phyloP scores from a whole-genome alignment of 2,888 invertebrate genomes.

The Amitus sp. region DNA sequence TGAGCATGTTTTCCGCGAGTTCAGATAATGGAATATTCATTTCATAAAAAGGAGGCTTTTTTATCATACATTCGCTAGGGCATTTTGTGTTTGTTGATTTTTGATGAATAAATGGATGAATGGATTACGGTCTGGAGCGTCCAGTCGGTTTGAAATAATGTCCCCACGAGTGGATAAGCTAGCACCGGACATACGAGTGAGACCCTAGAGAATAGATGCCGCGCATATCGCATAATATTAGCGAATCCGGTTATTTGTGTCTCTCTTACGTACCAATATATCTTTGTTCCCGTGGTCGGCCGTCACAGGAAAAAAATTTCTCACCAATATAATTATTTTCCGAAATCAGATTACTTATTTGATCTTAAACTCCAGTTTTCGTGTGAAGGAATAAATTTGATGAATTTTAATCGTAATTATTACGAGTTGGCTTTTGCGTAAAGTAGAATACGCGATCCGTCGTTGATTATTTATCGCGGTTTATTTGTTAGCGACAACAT shows the following conservation, averaged over 20 bases:
- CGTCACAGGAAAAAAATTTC: neutral
- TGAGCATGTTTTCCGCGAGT: too few relatives aligned
- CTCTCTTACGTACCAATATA: slow-evolving; percentile 20
- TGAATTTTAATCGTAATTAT: too few relatives aligned
- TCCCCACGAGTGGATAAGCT: slow-evolving; percentile 26
- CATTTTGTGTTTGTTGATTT: slow-evolving; percentile 3
- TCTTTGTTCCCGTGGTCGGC: slow-evolving; percentile 14
- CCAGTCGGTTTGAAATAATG: slow-evolving; percentile 35
- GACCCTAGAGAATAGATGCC: slow-evolving; percentile 26
- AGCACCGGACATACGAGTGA: slow-evolving; percentile 20
- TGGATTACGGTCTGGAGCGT: slow-evolving; percentile 9
- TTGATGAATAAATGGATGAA: slow-evolving; percentile 14
- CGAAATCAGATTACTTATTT: too few relatives aligned
- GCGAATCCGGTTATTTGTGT: slow-evolving; percentile 28
- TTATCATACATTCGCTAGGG: neutral
- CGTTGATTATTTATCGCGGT: slow-evolving; percentile 34
- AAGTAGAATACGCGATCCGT: slow-evolving; percentile 31
- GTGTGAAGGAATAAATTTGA: too few relatives aligned
- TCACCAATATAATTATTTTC: neutral
- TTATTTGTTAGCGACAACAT: slow-evolving; percentile 30
- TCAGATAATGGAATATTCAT: too few relatives aligned
- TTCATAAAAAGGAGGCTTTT: too few relatives aligned
- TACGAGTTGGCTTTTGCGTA: too few relatives aligned
- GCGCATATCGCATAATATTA: slow-evolving; percentile 34
- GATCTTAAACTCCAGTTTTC: too few relatives aligned